Evolutionary conservation across 1,140 invertebrate species (phyloP).

Genomic region (honey bee (Apis mellifera)): DNA sequence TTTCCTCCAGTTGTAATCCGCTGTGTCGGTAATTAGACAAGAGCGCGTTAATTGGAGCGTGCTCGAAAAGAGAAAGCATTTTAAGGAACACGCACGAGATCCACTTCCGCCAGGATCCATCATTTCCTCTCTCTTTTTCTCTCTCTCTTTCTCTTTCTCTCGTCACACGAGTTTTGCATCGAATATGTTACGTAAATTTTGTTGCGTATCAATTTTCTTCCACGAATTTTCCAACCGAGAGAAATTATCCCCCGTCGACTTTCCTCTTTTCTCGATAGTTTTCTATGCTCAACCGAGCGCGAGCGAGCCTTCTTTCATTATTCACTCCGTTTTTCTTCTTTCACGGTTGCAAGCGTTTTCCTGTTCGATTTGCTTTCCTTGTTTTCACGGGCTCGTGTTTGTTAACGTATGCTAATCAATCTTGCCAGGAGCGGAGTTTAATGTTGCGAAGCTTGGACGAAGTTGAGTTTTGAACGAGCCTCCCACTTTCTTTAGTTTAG

Average conservation of each 20-base stretch:
- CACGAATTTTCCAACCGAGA: neutral
- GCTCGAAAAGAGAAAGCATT: conserved; percentile 65
- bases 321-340: neutral
- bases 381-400: neutral
- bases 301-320: too few relatives aligned
- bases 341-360: neutral
- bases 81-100: conserved; percentile 51
- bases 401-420: neutral
- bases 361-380: neutral
- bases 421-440: too few relatives aligned
- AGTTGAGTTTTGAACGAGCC: too few relatives aligned
- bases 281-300: neutral
- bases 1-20: conserved; percentile 34
- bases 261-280: neutral
- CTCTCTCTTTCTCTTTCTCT: too few relatives aligned
- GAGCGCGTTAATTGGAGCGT: conserved; percentile 62
- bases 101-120: conserved; percentile 51
- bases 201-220: neutral
- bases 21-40: conserved; percentile 61
- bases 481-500: too few relatives aligned
- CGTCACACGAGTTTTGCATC: neutral
- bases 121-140: neutral
- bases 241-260: neutral
- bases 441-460: too few relatives aligned
- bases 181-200: neutral